A percentile compares a stretch with the other conserved stretches of the same genome.
These are phyloP conservation scores for Trilocha varians DNA, from an alignment of 2,888 invertebrate species.

Conservation along the genomic window DNA sequence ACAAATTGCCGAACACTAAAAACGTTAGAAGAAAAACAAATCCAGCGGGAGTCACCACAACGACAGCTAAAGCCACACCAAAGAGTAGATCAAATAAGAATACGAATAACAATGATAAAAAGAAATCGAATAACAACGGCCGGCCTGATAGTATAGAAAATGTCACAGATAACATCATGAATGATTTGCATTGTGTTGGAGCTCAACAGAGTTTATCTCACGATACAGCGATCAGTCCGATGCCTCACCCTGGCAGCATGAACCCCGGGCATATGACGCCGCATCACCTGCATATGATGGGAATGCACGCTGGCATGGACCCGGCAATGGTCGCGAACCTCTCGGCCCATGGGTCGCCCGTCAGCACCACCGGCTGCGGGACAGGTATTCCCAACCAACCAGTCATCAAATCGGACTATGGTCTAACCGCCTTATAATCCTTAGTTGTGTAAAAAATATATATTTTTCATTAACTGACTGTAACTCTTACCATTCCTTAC, in stretches of 20 bases:
- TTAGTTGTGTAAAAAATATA: conserved; percentile 61
- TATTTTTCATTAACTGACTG: conserved; percentile 62
- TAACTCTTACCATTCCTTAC: conserved; percentile 65
- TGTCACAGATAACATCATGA: conserved; percentile 75
- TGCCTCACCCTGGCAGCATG: conserved; percentile 61
- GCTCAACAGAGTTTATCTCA: conserved; percentile 63
- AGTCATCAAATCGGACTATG: conserved; percentile 89
- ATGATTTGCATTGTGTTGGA: conserved; percentile 73
- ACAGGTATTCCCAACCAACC: conserved; percentile 65
- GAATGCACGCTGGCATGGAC: conserved; percentile 61
- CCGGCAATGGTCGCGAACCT: conserved; percentile 65
- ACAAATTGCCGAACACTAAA: conserved; percentile 90
- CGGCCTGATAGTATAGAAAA: conserved; percentile 78
- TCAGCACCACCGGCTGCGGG: conserved; percentile 64
- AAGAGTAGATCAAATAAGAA: conserved; percentile 78
- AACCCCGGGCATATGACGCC: conserved; percentile 71
- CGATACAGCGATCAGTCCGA: conserved; percentile 66
- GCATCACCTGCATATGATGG: conserved; percentile 66
- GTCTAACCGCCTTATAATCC: conserved; percentile 82
- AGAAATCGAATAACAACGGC: conserved; percentile 67
- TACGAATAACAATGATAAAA: conserved; percentile 70
- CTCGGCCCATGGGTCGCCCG: conserved; percentile 70
- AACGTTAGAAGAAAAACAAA: conserved; percentile 83
- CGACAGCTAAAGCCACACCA: conserved; percentile 73
- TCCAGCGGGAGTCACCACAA: conserved; percentile 79